Percentiles rank a stretch among this genome's conserved stretches.
Conservation (phyloP, 2,797 vertebrate species). For the Malurus leucopterus region DNA sequence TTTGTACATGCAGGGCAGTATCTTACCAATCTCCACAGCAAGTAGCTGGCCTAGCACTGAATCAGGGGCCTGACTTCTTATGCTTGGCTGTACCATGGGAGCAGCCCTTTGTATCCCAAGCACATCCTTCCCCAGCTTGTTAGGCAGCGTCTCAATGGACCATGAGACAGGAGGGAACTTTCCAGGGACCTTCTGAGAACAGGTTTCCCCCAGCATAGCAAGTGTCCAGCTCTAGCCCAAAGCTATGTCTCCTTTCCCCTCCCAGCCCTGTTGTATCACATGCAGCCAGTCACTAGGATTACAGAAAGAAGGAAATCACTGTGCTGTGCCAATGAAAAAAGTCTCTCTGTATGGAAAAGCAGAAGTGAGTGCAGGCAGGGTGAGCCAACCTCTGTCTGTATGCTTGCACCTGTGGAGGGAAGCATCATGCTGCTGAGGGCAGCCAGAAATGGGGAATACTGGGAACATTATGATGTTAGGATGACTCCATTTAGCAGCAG, state of each 20-base stretch:
- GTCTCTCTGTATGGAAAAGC: background rate
- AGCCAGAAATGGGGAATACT: background rate
- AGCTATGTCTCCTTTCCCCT: background rate
- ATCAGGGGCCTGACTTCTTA: background rate
- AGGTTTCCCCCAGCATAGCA: fast-evolving
- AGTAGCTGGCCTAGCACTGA: background rate
- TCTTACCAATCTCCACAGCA: background rate
- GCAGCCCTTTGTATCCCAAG: background rate
- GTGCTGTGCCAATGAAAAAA: background rate
- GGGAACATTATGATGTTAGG: background rate
- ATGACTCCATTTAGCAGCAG: background rate
- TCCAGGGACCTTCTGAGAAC: background rate
- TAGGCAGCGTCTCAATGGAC: background rate
- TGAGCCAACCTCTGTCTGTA: fast-evolving
- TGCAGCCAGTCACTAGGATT: background rate
- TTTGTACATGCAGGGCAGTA: background rate
- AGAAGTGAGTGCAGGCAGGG: background rate
- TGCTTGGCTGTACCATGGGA: background rate
- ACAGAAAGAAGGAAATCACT: background rate
- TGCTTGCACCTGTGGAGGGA: background rate
- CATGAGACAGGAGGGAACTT: background rate
- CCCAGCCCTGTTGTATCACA: background rate
- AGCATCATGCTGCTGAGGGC: background rate
- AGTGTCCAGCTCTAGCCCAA: background rate
- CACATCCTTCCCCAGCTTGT: background rate